phyloP scores from a whole-genome alignment of 2,797 vertebrate species.

The Coreius guichenoti region DNA sequence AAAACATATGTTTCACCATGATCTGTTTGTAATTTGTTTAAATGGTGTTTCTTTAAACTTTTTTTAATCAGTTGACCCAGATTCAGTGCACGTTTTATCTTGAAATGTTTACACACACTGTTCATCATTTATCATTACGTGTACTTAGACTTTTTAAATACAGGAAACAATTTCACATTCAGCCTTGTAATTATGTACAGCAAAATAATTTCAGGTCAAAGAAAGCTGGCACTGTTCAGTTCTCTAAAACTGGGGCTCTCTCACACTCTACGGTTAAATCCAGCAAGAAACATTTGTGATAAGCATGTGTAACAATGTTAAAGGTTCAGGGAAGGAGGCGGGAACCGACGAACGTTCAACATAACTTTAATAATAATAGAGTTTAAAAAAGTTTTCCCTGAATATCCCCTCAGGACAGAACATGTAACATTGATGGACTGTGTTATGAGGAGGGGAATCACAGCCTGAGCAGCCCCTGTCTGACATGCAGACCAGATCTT shows the following conservation, averaged over 20 bases:
- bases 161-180: constrained; percentile 60
- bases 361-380: background rate
- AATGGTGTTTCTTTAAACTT: constrained; percentile 1
- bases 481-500: constrained; percentile 83
- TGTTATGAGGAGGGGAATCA: constrained; percentile 85
- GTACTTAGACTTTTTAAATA: constrained; percentile 32
- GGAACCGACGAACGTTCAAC: background rate
- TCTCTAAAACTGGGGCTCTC: background rate
- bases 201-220: constrained; percentile 11
- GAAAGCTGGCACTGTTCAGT: constrained; percentile 41
- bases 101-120: constrained; percentile 16
- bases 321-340: background rate
- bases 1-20: background rate
- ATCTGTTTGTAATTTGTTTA: constrained; percentile 36
- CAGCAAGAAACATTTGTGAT: background rate
- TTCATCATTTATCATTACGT: constrained; percentile 28
- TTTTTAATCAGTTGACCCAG: background rate
- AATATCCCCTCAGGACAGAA: constrained; percentile 81
- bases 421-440: constrained; percentile 84
- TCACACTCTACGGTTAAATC: background rate
- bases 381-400: background rate
- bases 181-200: constrained; percentile 37
- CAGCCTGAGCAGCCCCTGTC: constrained; percentile 84
- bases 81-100: background rate
- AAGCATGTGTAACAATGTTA: background rate